Conservation (phyloP, 2,888 invertebrate species). For the Ornithoptera alexandrae region DNA sequence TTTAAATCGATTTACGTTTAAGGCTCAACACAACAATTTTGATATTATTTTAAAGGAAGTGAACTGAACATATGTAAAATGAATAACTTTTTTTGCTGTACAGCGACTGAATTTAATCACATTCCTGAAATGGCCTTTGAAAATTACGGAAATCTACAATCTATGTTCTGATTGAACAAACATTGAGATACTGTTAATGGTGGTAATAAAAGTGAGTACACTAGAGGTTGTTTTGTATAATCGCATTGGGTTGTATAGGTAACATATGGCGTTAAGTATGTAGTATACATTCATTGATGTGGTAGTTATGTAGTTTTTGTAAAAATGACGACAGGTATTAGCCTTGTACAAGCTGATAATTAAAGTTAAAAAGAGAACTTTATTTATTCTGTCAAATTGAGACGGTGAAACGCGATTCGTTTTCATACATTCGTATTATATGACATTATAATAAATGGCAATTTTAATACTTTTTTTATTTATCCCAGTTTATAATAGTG, state of each 20-base stretch:
- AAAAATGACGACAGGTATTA: conserved; percentile 62
- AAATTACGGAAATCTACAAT: conserved; percentile 36
- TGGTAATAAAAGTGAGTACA: conserved; percentile 65
- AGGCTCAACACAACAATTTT: background rate
- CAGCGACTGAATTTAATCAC: conserved; percentile 36
- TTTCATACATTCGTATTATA: conserved; percentile 58
- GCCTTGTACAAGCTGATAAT: conserved; percentile 46
- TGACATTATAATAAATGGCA: conserved; percentile 60
- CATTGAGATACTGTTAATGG: conserved; percentile 64
- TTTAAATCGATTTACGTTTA: background rate
- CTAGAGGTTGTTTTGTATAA: conserved; percentile 75
- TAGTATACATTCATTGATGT: conserved; percentile 52
- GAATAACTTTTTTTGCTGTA: background rate
- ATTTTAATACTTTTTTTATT: conserved; percentile 50
- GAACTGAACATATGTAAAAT: background rate
- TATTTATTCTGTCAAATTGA: conserved; percentile 69
- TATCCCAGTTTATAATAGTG: background rate
- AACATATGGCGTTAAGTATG: conserved; percentile 50
- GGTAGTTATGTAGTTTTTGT: conserved; percentile 54
- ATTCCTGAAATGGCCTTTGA: conserved; percentile 50
- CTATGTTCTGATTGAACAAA: conserved; percentile 66
- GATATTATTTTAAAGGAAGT: background rate
- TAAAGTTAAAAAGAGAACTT: conserved; percentile 57
- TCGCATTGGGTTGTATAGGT: conserved; percentile 76
- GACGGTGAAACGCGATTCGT: conserved; percentile 58